Evolutionary conservation across 2,113 vertebrate species (phyloP).

Genomic region (Girardinichthys multiradiatus): DNA sequence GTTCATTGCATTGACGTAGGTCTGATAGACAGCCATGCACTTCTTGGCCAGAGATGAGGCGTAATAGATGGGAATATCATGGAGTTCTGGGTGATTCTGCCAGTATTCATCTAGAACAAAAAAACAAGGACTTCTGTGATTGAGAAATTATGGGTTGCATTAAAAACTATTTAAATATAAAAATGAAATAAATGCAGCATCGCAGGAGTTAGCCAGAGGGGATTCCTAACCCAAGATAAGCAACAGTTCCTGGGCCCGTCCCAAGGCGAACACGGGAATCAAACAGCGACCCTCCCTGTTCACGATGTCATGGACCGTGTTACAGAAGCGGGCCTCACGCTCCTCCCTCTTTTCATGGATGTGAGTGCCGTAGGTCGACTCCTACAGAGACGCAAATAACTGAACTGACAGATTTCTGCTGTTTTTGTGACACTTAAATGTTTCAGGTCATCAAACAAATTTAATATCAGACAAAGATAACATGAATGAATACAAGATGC

Average conservation of each 20-base stretch:
- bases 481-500: too few species aligned
- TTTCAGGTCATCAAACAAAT: too few species aligned
- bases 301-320: conserved; percentile 96
- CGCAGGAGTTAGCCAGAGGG: not conserved
- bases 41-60: conserved; percentile 97
- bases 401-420: too few species aligned
- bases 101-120: conserved; percentile 92
- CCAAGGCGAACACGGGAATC: conserved; percentile 95
- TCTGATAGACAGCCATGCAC: conserved; percentile 99
- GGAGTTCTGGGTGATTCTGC: conserved; percentile 98
- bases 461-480: too few species aligned
- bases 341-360: conserved; percentile 98
- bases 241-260: conserved; percentile 95
- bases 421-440: too few species aligned
- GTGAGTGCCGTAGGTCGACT: conserved; percentile 96
- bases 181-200: too few species aligned
- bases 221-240: conserved; percentile 88
- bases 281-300: conserved; percentile 94
- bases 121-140: conserved; percentile 8
- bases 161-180: too few species aligned
- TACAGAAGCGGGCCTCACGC: conserved; percentile 94
- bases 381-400: conserved; percentile 72
- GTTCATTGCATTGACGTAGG: conserved; percentile 97
- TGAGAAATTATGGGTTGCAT: too few species aligned
- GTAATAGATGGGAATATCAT: conserved; percentile 98